Evolutionary conservation across 2,888 invertebrate species (phyloP).

Genomic region (Drosophila nr. perissopoda): DNA sequence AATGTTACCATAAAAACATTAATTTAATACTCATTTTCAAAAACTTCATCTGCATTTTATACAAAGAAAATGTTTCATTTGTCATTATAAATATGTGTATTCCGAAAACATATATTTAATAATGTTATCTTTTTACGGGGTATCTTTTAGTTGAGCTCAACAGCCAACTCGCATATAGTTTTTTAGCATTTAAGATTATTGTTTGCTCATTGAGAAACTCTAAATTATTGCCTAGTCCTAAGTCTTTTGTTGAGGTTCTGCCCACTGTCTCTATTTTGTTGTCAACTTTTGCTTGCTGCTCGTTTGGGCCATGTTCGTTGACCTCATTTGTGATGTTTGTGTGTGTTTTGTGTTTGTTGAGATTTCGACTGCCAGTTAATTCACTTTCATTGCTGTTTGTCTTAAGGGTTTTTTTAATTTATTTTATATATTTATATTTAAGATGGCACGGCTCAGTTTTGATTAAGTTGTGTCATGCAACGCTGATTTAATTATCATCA

Average conservation of each 20-base stretch:
- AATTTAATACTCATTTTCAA: no score
- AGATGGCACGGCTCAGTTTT: slow-evolving; percentile 68
- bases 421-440: background rate
- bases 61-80: background rate
- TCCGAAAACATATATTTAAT: background rate
- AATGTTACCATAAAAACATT: no score
- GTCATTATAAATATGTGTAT: background rate
- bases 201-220: slow-evolving; percentile 45
- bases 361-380: slow-evolving; percentile 59
- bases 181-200: slow-evolving; percentile 16
- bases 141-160: background rate
- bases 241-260: slow-evolving; percentile 59
- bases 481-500: slow-evolving; percentile 76
- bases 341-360: slow-evolving; percentile 33
- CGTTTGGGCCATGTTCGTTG: slow-evolving; percentile 67
- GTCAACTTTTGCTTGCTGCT: slow-evolving; percentile 57
- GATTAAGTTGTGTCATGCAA: slow-evolving; percentile 80
- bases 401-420: slow-evolving; percentile 10
- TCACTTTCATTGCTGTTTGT: slow-evolving; percentile 68
- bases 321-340: slow-evolving; percentile 55
- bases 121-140: background rate
- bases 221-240: slow-evolving; percentile 47
- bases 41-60: background rate
- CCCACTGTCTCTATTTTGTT: slow-evolving; percentile 61
- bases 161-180: background rate